A percentile compares a stretch with the other conserved stretches of the same genome.
Conservation (phyloP, 2,113 vertebrate genomes). For the Willisornis vidua region DNA sequence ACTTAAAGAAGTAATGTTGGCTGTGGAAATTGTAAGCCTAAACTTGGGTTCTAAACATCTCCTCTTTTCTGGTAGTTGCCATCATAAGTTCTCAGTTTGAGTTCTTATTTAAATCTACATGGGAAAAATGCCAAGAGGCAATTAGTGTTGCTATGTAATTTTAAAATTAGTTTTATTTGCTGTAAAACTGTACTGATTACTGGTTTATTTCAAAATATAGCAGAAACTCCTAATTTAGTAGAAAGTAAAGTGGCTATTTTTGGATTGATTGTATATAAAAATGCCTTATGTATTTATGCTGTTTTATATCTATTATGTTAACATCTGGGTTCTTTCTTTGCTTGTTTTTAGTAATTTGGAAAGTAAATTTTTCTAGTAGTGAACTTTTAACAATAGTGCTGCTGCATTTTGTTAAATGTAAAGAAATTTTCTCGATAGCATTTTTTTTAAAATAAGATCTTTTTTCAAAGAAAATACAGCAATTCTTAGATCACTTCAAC, state of each 20-base stretch:
- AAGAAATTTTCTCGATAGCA: background rate
- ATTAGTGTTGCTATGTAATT: slow-evolving; percentile 11
- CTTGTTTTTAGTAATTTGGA: background rate
- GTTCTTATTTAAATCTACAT: background rate
- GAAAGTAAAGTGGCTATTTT: background rate
- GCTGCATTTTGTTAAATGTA: background rate
- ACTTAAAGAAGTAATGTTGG: background rate
- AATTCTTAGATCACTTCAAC: background rate
- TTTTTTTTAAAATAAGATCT: background rate
- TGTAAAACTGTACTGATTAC: background rate
- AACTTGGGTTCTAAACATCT: background rate
- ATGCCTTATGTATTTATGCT: background rate
- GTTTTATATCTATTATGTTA: background rate
- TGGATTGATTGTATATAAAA: background rate
- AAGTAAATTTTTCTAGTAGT: background rate
- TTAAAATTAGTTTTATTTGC: slow-evolving; percentile 39
- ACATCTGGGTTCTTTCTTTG: background rate
- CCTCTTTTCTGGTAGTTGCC: background rate
- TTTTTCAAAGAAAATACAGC: background rate
- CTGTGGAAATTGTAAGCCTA: background rate
- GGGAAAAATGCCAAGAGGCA: slow-evolving; percentile 2
- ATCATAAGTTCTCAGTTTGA: background rate
- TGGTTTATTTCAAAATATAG: slow-evolving; percentile 1
- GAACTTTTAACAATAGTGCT: background rate
- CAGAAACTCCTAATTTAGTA: background rate